A percentile compares a stretch with the other conserved stretches of the same genome.
Conservation (phyloP, 2,113 vertebrate genomes). For the Bujurquina vittata region DNA sequence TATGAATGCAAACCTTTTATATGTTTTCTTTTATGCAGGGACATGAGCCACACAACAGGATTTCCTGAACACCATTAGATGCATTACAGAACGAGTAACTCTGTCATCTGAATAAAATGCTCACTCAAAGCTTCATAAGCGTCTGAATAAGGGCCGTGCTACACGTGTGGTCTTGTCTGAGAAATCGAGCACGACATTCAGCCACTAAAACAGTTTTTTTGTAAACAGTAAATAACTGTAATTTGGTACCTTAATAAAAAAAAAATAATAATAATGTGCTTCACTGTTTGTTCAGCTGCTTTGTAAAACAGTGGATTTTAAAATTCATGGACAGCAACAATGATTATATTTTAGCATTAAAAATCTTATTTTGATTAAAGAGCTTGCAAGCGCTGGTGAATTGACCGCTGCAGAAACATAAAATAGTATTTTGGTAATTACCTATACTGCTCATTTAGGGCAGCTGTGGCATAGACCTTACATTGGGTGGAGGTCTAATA, state of each 20-base stretch:
- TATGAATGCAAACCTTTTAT: neutral
- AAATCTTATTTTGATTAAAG: neutral
- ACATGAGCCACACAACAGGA: neutral
- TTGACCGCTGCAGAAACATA: neutral
- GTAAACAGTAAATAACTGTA: neutral
- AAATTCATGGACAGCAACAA: neutral
- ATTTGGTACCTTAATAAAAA: neutral
- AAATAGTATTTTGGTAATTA: neutral
- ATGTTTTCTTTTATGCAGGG: neutral
- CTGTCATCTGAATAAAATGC: slow-evolving; percentile 3
- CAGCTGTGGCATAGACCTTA: neutral
- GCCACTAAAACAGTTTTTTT: neutral
- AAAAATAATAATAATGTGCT: neutral
- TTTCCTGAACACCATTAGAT: neutral
- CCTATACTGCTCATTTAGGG: neutral
- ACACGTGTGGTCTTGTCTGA: too few species aligned
- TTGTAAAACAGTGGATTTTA: neutral
- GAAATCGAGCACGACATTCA: too few species aligned
- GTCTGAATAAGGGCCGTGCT: neutral
- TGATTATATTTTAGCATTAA: neutral
- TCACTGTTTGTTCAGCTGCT: neutral
- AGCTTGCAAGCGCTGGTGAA: neutral
- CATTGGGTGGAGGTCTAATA: neutral
- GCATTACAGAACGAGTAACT: slow-evolving; percentile 1
- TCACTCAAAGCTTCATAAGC: neutral